phyloP scores from a whole-genome alignment of 2,113 vertebrate genomes.

The Podiceps cristatus region DNA sequence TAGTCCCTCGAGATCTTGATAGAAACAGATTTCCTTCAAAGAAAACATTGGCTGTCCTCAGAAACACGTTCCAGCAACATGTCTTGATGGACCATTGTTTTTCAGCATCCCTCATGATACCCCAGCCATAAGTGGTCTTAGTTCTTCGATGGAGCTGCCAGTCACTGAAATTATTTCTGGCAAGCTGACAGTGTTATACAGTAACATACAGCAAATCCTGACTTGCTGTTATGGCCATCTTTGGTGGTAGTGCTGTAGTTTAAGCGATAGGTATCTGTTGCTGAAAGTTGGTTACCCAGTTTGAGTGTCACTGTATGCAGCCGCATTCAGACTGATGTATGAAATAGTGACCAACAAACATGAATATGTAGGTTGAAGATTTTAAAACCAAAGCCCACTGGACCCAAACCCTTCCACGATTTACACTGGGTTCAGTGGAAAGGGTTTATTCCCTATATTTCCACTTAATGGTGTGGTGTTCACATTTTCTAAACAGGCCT shows the following conservation, averaged over 20 bases:
- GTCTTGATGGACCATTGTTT: not conserved
- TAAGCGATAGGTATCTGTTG: not conserved
- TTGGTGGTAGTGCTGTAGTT: not conserved
- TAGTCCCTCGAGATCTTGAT: not conserved
- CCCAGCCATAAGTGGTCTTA: not conserved
- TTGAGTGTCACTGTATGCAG: not conserved
- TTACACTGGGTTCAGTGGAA: not conserved
- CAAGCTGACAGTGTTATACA: not conserved
- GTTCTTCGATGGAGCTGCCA: not conserved
- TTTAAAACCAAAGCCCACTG: not conserved
- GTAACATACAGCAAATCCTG: not conserved
- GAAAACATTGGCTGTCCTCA: not conserved
- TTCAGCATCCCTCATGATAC: not conserved
- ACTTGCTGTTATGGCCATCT: not conserved
- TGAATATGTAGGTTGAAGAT: not conserved
- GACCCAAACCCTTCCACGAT: not conserved
- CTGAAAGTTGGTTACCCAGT: not conserved
- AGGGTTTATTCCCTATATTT: not conserved
- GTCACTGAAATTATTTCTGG: not conserved
- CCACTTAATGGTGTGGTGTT: not conserved
- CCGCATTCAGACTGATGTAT: not conserved
- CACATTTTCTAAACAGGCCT: not conserved
- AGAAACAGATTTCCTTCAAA: not conserved
- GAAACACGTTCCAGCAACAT: not conserved
- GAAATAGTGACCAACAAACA: not conserved